Percentiles rank a stretch among this genome's conserved stretches.
phyloP scores from a whole-genome alignment of 1,140 invertebrate species.

The Drosophila arawakana region DNA sequence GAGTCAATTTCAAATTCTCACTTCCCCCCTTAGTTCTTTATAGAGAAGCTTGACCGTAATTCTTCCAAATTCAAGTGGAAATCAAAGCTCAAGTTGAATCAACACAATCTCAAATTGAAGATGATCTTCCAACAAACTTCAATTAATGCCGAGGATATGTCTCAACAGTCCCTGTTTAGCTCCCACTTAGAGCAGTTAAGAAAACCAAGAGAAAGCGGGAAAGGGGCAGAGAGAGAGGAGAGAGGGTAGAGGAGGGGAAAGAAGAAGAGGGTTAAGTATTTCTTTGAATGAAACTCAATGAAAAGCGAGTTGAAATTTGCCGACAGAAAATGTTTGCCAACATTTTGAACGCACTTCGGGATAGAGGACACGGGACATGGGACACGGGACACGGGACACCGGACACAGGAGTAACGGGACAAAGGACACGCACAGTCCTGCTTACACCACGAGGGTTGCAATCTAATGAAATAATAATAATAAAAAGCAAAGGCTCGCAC shows the following conservation, averaged over 20 bases:
- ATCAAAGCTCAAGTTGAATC: too few relatives aligned
- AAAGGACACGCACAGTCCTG: slow-evolving; percentile 35
- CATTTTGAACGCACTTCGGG: slow-evolving; percentile 54
- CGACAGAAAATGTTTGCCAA: slow-evolving; percentile 41
- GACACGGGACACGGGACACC: slow-evolving; percentile 6
- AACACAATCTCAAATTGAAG: not conserved
- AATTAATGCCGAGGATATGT: too few relatives aligned
- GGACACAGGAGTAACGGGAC: slow-evolving; percentile 23
- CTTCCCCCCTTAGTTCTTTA: too few relatives aligned
- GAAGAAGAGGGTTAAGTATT: not conserved
- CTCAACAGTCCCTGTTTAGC: too few relatives aligned
- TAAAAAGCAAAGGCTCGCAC: slow-evolving; percentile 52
- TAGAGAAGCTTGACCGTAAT: too few relatives aligned
- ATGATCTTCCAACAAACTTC: not conserved
- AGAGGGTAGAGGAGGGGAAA: not conserved
- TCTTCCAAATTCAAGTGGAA: not conserved
- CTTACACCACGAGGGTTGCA: slow-evolving; percentile 62
- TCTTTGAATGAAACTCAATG: not conserved
- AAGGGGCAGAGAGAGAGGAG: not conserved
- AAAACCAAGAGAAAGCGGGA: not conserved
- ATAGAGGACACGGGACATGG: slow-evolving; percentile 16
- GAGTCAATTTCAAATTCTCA: too few relatives aligned
- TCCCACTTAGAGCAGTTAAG: not conserved
- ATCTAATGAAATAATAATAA: slow-evolving; percentile 82
- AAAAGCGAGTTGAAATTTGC: slow-evolving; percentile 10